Evolutionary conservation across 2,113 vertebrate species (phyloP).

Genomic region (Hippocampus guttulatus): DNA sequence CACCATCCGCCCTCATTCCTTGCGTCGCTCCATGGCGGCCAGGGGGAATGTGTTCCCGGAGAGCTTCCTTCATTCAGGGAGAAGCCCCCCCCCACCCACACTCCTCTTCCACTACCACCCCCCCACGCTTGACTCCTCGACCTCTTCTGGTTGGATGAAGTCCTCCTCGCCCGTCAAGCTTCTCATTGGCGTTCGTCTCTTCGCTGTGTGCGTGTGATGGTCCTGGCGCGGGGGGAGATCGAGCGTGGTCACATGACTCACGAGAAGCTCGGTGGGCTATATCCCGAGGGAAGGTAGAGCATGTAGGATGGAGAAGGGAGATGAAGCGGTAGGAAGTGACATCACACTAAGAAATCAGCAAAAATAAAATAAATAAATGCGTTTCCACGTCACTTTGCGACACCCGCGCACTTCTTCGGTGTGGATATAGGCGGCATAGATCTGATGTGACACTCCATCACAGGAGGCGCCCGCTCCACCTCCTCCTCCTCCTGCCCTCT

Average conservation of each 20-base stretch:
- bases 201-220: constrained; percentile 34
- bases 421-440: not conserved
- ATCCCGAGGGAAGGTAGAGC: constrained; percentile 49
- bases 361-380: not conserved
- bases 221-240: constrained; percentile 25
- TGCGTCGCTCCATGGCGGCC: constrained; percentile 66
- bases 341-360: not conserved
- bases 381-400: not conserved
- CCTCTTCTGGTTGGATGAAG: constrained; percentile 24
- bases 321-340: constrained; percentile 23
- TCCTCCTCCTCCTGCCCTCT: not conserved
- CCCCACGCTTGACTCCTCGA: constrained; percentile 24
- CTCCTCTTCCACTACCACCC: constrained; percentile 29
- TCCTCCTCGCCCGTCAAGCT: constrained; percentile 30
- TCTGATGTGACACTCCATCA: not conserved
- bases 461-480: not conserved
- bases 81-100: constrained; percentile 39
- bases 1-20: constrained; percentile 82
- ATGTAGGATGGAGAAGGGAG: constrained; percentile 33
- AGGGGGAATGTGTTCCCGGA: constrained; percentile 55
- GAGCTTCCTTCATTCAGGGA: constrained; percentile 70
- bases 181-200: constrained; percentile 34
- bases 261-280: constrained; percentile 34
- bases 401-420: not conserved
- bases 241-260: constrained; percentile 56